These are phyloP conservation scores for Argyrosomus regius DNA, from an alignment of 2,797 vertebrate genomes.

Conservation along the genomic window DNA sequence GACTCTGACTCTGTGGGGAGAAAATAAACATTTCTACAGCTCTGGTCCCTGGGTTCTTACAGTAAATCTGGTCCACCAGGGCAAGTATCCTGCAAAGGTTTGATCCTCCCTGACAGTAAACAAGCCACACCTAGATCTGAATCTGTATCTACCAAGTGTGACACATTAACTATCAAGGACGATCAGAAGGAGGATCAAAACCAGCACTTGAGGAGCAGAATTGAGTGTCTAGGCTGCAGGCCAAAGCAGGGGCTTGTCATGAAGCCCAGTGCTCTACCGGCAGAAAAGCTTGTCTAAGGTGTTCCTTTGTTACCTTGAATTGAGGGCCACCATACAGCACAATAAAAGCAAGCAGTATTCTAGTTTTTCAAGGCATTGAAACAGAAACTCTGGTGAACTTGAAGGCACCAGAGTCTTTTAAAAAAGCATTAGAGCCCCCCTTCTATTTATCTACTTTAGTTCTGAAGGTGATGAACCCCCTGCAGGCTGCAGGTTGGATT, in stretches of 20 bases:
- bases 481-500: slow-evolving; percentile 27
- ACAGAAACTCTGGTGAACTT: slow-evolving; percentile 1
- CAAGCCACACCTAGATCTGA: slow-evolving; percentile 29
- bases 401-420: not conserved
- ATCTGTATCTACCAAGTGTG: slow-evolving; percentile 32
- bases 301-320: slow-evolving; percentile 51
- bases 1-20: not conserved
- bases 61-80: slow-evolving; percentile 13
- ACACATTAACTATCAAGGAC: slow-evolving; percentile 45
- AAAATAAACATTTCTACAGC: not conserved
- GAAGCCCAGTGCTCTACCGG: slow-evolving; percentile 31
- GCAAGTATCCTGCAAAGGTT: slow-evolving; percentile 30
- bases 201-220: slow-evolving; percentile 20
- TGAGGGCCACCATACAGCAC: slow-evolving; percentile 16
- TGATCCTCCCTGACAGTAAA: slow-evolving; percentile 50
- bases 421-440: too few relatives aligned
- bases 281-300: slow-evolving; percentile 34
- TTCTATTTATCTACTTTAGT: slow-evolving; percentile 20
- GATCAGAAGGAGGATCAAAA: slow-evolving; percentile 58
- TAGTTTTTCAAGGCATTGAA: slow-evolving; percentile 33
- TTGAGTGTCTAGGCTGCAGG: slow-evolving; percentile 51
- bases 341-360: not conserved
- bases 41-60: not conserved
- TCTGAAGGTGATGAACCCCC: slow-evolving; percentile 35
- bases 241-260: slow-evolving; percentile 48